phyloP scores from a whole-genome alignment of 2,113 vertebrate species.

The Fukomys damarensis region DNA sequence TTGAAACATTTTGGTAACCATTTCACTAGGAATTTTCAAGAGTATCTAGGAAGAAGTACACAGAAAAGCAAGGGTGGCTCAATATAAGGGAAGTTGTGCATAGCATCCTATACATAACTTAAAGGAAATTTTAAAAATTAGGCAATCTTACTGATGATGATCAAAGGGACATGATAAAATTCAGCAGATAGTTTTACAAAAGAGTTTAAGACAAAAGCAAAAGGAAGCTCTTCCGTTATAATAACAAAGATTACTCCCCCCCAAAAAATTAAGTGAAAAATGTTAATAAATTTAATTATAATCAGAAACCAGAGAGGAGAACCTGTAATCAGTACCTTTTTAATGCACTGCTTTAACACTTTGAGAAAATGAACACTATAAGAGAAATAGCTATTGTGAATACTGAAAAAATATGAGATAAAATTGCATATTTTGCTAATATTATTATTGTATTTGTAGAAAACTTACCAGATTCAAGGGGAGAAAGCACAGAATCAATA shows the following conservation, averaged over 20 bases:
- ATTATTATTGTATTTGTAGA: background rate
- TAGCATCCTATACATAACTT: background rate
- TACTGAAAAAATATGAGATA: background rate
- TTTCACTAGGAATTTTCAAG: background rate
- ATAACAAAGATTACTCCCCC: background rate
- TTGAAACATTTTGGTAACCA: background rate
- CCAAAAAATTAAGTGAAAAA: background rate
- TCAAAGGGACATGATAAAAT: background rate
- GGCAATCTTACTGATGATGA: background rate
- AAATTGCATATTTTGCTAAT: background rate
- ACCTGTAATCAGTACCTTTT: background rate
- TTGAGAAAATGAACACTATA: background rate
- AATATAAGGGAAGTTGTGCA: background rate
- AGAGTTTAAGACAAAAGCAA: background rate
- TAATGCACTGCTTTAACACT: background rate
- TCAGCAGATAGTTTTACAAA: background rate
- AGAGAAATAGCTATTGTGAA: background rate
- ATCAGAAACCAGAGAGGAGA: background rate
- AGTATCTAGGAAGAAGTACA: background rate
- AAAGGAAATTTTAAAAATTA: background rate
- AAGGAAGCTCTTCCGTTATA: background rate
- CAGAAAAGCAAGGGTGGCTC: background rate
- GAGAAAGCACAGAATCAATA: background rate
- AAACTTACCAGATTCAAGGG: background rate
- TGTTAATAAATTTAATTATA: background rate